Conservation (phyloP, 92 coral and sea anemone species). For the Siderastrea radians region DNA sequence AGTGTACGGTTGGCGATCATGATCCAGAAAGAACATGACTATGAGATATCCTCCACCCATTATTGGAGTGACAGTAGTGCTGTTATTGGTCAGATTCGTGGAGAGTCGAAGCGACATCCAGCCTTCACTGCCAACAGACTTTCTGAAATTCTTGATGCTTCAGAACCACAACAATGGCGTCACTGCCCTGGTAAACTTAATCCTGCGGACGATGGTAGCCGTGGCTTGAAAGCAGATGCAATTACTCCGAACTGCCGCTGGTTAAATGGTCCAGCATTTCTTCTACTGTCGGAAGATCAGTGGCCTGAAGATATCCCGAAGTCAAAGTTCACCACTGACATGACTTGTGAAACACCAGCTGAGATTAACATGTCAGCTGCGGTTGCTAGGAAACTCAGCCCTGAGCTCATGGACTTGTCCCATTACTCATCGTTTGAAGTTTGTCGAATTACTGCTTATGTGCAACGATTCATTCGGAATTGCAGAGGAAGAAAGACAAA, state of each 20-base stretch:
- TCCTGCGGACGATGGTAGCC: conserved; percentile 57
- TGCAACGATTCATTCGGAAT: conserved; percentile 5
- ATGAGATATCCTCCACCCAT: not conserved
- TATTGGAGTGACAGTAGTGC: conserved; percentile 43
- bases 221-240: conserved; percentile 36
- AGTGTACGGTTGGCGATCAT: not conserved
- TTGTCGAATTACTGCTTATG: conserved; percentile 29
- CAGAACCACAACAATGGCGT: conserved; percentile 50
- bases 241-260: conserved; percentile 38
- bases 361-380: not conserved
- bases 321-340: not conserved
- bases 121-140: conserved; percentile 51
- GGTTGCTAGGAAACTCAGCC: not conserved
- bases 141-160: conserved; percentile 44
- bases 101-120: conserved; percentile 39
- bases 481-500: conserved; percentile 5
- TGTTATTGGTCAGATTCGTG: conserved; percentile 30
- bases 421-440: conserved; percentile 23
- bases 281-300: conserved; percentile 38
- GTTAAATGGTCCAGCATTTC: conserved; percentile 36
- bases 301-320: conserved; percentile 34
- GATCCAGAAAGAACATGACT: conserved; percentile 14
- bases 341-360: not conserved
- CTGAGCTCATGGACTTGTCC: conserved; percentile 12
- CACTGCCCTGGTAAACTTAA: conserved; percentile 54